phyloP scores from a whole-genome alignment of 2,113 vertebrate genomes.

The Strix uralensis region DNA sequence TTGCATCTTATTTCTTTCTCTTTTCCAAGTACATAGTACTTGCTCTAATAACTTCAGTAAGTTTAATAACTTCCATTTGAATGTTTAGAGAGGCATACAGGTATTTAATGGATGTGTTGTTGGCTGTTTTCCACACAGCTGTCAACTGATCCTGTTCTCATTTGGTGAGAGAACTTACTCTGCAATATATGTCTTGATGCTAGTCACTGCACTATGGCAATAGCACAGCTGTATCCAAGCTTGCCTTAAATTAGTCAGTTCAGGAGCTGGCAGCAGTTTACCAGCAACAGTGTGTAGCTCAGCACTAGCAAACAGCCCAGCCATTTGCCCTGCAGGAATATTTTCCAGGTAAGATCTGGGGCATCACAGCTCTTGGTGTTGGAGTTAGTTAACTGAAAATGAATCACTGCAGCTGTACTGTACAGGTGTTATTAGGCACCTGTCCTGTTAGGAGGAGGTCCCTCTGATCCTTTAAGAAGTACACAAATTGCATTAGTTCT shows the following conservation, averaged over 20 bases:
- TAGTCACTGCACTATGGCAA: background rate
- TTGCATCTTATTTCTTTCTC: background rate
- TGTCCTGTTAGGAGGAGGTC: background rate
- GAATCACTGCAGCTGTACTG: background rate
- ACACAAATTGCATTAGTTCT: background rate
- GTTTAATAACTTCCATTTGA: background rate
- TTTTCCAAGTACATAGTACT: background rate
- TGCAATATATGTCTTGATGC: background rate
- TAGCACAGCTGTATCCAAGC: accelerated
- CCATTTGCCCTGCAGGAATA: background rate
- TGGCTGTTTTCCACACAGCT: background rate
- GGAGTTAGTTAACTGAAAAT: background rate
- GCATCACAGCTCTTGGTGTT: background rate
- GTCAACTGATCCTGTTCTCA: background rate
- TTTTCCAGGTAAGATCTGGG: background rate
- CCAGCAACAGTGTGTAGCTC: background rate
- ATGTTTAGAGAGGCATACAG: background rate
- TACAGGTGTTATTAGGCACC: accelerated
- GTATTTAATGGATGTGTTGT: background rate
- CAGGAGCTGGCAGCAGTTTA: background rate
- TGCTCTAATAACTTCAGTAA: background rate
- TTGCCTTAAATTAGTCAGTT: background rate
- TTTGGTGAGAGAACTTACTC: accelerated
- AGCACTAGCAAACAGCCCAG: background rate
- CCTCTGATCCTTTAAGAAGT: background rate